Evolutionary conservation across 64 coral and sea anemone species (phyloP), one percentile per base, ranked within the genome.

Genomic region (Dendronephthya gigantea): DNA sequence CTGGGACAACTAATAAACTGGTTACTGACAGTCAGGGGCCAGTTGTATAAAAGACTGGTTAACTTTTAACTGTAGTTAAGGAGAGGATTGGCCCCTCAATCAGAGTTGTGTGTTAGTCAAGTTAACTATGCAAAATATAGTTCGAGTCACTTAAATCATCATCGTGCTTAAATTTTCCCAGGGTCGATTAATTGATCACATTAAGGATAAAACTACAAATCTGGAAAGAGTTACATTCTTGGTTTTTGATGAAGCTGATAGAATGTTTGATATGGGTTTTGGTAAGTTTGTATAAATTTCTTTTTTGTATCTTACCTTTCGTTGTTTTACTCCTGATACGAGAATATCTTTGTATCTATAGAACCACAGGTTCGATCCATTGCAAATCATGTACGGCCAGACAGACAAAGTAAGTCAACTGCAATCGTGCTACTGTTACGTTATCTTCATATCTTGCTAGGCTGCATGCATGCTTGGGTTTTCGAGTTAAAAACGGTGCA

Each of bases 241-340:
- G 58, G 92, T 97, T 74, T 97, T 97, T 85, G 94, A 97, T 88
- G 94, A 97, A 45, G 92, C 94, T 2, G 94, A 97, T 82, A 91
- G 94, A 39, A 97, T 97, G 94, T 97, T 97, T 88, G 94, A 97
- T 51, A 97, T 97, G 94, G 94, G 94, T 68, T 97, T 97, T 91
- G 94, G 94, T 97, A 83, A 28, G 91, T 85, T 34, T 38, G 22
- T 51, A n/a, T n/a, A n/a, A 28, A 15, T 32, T 12, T 52, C 52
- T 23, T 58, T 36, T 69, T 43, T 34, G 13, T 82, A 22, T 19
- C 12, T 30, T 48, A 84, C 49, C 11, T 7, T 40, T 19, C 22
- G 0, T 15, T 13, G 55, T n/a, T 62, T 5, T 4, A 58, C 15
- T 58, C 19, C 19, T 45, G 11, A 45, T 11, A 45, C 41, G 22